A percentile compares a stretch with the other conserved stretches of the same genome.
Conservation (phyloP, 2,888 invertebrate species). For the Apomyelois bistriatella region DNA sequence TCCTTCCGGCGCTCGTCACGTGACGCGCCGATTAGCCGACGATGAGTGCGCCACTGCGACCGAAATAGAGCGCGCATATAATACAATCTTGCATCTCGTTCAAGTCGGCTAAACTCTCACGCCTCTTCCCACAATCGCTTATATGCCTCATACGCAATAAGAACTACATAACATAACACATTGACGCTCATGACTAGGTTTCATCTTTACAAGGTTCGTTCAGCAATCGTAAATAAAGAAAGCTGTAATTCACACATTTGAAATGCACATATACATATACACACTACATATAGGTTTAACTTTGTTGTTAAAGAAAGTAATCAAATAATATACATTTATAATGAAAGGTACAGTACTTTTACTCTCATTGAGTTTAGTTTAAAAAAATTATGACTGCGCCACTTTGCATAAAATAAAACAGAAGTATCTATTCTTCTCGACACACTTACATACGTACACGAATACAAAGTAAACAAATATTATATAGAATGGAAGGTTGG, state of each 20-base stretch:
- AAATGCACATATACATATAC: too few relatives aligned
- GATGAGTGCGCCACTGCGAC: slow-evolving; percentile 75
- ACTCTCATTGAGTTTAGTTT: too few relatives aligned
- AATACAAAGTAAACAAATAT: slow-evolving; percentile 11
- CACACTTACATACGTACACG: neutral
- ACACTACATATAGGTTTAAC: too few relatives aligned
- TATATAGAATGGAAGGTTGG: slow-evolving; percentile 18
- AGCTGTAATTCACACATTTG: too few relatives aligned
- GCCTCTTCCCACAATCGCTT: slow-evolving; percentile 30
- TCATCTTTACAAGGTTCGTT: too few relatives aligned
- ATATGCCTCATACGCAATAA: neutral
- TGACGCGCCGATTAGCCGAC: slow-evolving; percentile 76
- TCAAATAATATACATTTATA: too few relatives aligned
- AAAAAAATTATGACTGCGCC: too few relatives aligned
- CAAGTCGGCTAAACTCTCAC: slow-evolving; percentile 56
- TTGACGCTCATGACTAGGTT: neutral
- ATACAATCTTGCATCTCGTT: slow-evolving; percentile 57
- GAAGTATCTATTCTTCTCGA: neutral
- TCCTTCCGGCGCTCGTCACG: slow-evolving; percentile 76
- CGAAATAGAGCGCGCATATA: slow-evolving; percentile 72
- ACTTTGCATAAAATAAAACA: too few relatives aligned
- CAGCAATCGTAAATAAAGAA: too few relatives aligned
- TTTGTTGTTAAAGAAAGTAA: too few relatives aligned
- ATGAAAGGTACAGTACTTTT: too few relatives aligned
- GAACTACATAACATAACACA: too few relatives aligned